Evolutionary conservation across 23 tunicate species (phyloP).

Genomic region (Diplosoma virens): DNA sequence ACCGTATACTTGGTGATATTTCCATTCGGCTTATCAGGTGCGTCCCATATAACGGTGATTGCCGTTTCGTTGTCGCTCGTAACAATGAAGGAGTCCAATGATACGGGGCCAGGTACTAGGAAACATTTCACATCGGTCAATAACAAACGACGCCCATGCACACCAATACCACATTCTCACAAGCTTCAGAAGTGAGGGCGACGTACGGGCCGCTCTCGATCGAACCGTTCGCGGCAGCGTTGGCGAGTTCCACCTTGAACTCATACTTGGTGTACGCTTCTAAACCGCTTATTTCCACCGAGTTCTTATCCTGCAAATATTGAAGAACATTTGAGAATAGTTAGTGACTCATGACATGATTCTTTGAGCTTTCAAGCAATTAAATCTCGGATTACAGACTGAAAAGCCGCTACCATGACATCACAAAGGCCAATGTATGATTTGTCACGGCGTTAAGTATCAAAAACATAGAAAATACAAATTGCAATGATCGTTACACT

Average conservation of each 20-base stretch:
- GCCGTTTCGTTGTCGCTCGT: slow-evolving; percentile 52
- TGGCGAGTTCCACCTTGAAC: slow-evolving; percentile 56
- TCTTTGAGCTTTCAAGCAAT: too few relatives aligned
- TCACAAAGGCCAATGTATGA: too few relatives aligned
- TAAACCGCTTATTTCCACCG: slow-evolving; percentile 30
- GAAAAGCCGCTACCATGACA: too few relatives aligned
- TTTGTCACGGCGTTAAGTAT: too few relatives aligned
- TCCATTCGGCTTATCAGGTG: slow-evolving; percentile 61
- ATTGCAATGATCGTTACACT: neutral
- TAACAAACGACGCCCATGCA: neutral
- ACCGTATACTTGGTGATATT: slow-evolving; percentile 57
- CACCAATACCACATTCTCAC: slow-evolving; percentile 18
- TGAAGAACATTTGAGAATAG: too few relatives aligned
- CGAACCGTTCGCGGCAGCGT: slow-evolving; percentile 51
- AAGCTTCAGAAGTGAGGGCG: slow-evolving; percentile 53
- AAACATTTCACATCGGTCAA: neutral
- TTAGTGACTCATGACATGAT: too few relatives aligned
- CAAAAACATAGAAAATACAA: too few relatives aligned
- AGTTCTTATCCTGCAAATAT: slow-evolving; percentile 10
- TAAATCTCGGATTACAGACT: too few relatives aligned
- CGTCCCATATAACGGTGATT: slow-evolving; percentile 56
- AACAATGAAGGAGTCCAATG: slow-evolving; percentile 49
- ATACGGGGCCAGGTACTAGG: slow-evolving; percentile 71
- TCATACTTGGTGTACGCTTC: slow-evolving; percentile 59
- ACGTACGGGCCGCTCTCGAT: slow-evolving; percentile 51